Evolutionary conservation across 1,140 invertebrate genomes (phyloP), one percentile per base, ranked within the genome.

Genomic region (Eriosoma lanigerum): DNA sequence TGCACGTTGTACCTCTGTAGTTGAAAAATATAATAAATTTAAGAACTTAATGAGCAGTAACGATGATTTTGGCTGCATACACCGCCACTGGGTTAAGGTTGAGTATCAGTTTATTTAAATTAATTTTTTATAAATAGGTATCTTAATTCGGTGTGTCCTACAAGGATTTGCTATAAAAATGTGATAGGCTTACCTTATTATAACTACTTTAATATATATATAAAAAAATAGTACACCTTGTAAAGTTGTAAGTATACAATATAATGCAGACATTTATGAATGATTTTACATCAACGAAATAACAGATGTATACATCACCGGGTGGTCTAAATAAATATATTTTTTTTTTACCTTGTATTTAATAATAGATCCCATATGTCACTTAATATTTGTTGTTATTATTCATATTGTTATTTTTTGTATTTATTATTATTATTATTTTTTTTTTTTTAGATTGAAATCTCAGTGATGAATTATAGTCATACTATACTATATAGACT

Each of bases 321-420:
- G 66, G 66, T 13, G 44, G 66, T 68, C 66, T 10, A 38, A 68
- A 68, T 48, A 68, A 60, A n/a, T n/a, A n/a, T n/a, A n/a, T n/a
- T n/a, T 15, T 13, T 26, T 29, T 29, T 60, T 26, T 60, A 60
- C 29, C 60, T 62, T 62, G 60, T 62, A 62, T 62, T 62, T 62
- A 62, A 62, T 62, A 62, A 62, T 62, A 62, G 15, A 62, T 62
- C 26, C 29, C 58, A 62, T 29, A n/a, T 6, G 58, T n/a, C 32
- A 5, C 3, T 64, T 68, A n/a, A 68, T 48, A 48, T 46, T 68
- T 68, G 24, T 68, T 52, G 17, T 50, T 32, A 29, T 26, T 17
- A 29, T 32, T 32, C 32, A 38, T 4, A 38, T 38, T 32, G 21
- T 62, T 17, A n/a, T n/a, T n/a, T n/a, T n/a, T n/a, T n/a, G n/a